Percentiles rank a stretch among this genome's conserved stretches.
Evolutionary conservation across 37 sponge, comb jelly and placozoan genomes (phyloP).

Genomic region (Beroe forskalii): DNA sequence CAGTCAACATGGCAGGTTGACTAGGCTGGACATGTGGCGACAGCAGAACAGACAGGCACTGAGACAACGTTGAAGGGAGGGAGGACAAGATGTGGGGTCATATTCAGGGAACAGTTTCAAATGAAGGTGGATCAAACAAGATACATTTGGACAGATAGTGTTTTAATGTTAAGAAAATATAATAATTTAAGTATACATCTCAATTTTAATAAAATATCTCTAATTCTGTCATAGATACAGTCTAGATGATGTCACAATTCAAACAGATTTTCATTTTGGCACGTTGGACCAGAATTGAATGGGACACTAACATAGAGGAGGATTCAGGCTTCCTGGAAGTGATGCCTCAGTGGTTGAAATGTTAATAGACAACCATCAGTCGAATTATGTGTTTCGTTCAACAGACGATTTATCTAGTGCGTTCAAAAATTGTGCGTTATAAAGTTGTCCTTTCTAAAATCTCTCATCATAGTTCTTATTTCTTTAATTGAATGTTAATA

Average conservation of each 20-base stretch:
- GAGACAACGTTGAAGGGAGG: neutral
- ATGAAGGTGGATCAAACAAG: neutral
- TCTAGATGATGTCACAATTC: too few species aligned
- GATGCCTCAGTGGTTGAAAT: conserved; percentile 67
- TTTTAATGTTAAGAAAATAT: neutral
- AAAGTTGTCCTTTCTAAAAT: too few species aligned
- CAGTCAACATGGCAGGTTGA: neutral
- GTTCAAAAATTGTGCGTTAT: too few species aligned
- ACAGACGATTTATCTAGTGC: too few species aligned
- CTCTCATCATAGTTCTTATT: too few species aligned
- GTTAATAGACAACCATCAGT: neutral
- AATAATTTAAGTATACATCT: neutral
- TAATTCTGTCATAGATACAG: neutral
- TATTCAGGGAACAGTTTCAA: neutral
- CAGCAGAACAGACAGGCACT: conserved; percentile 26
- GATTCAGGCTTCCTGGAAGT: conserved; percentile 68
- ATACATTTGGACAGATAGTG: neutral
- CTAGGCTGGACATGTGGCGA: neutral
- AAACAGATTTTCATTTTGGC: too few species aligned
- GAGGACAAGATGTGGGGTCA: neutral
- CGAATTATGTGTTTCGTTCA: neutral
- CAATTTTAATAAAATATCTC: neutral
- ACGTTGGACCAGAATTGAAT: conserved; percentile 69
- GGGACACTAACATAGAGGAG: conserved; percentile 72
- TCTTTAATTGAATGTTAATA: too few species aligned